Base-by-base conservation (phyloP, 1,140 invertebrate species). In the Drosophila truncata region DNA sequence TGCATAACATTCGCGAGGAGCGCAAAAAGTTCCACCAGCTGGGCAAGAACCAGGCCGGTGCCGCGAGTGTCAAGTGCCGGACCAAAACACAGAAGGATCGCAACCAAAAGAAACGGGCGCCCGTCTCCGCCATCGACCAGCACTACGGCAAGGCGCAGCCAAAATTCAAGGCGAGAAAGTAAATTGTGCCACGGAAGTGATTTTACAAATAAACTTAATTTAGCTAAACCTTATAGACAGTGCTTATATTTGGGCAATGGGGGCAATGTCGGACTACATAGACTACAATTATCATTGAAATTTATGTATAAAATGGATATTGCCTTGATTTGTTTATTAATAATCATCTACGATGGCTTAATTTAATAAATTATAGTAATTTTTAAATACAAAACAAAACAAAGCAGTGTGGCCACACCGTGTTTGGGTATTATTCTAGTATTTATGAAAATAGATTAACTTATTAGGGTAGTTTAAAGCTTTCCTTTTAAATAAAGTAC, bases 41-140 rank as follows among this genome's bases (percentile, higher is more conserved):
- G 63, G 94, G 94, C 16, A 94, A 94, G 82, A 94, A 93, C 75
- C 83, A 90, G 66, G 58, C 92, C 4, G 94, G 94, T 9, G 93
- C 91, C n/a, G 93, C 93, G 2, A 93, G 80, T 29, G 93, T 93
- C 0, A 93, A 93, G 66, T 93, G 91, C 16, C 93, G 86, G 42
- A 94, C 92, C 80, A 93, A 94, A 65, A 78, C 82, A 31, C 83
- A 91, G 35, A 65, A 60, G 41, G 91, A 91, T 47, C 78, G 90
- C n/a, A 85, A 91, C 63, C 60, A 91, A 46, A 93, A 93, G 74
- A 92, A 81, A 44, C 88, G 92, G 20, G 80, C 81, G 6, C 91
- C 86, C 6, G 91, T 92, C 33, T 69, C 87, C 6, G 77, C 82
- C 37, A 92, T 93, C 44, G 70, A 90, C 18, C 78, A 92, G 52